Conservation (phyloP, 2,797 vertebrate species). For the Pseudotriccus pelzelni region DNA sequence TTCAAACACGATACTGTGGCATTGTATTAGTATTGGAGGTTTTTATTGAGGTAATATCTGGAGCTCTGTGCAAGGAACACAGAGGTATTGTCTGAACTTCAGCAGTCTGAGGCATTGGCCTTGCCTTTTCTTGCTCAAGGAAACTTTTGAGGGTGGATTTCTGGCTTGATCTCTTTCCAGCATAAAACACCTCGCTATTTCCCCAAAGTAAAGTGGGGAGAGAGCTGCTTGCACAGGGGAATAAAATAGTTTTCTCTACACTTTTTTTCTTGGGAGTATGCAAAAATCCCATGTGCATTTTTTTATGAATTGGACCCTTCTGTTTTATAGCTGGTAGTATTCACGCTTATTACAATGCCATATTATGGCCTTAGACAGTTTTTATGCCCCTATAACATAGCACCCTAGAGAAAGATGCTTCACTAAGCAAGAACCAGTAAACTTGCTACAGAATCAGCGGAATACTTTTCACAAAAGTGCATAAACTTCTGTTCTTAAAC, state of each 20-base stretch:
- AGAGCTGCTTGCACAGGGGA: conserved; percentile 48
- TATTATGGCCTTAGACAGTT: conserved; percentile 62
- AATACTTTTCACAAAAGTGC: conserved; percentile 59
- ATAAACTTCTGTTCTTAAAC: conserved; percentile 68
- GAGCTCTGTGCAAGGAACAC: neutral
- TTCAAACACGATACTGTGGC: neutral
- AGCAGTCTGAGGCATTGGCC: neutral
- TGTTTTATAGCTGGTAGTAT: conserved; percentile 62
- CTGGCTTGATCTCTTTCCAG: neutral
- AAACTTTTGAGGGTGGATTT: neutral
- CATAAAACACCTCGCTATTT: conserved; percentile 34
- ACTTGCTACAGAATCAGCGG: conserved; percentile 31
- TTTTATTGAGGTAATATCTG: conserved; percentile 3
- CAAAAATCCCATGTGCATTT: conserved; percentile 65
- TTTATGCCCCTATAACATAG: conserved; percentile 57
- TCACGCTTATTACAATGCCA: conserved; percentile 64
- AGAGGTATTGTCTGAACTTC: neutral
- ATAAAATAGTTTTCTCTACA: conserved; percentile 45
- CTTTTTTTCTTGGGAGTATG: conserved; percentile 48
- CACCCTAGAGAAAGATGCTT: conserved; percentile 66
- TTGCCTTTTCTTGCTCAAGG: neutral
- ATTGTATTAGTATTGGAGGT: neutral
- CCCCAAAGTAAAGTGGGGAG: conserved; percentile 13
- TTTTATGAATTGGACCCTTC: conserved; percentile 72
- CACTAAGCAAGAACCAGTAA: conserved; percentile 64